These are phyloP conservation scores for Intellagama lesueurii DNA, from an alignment of 2,797 vertebrate species.

Conservation along the genomic window DNA sequence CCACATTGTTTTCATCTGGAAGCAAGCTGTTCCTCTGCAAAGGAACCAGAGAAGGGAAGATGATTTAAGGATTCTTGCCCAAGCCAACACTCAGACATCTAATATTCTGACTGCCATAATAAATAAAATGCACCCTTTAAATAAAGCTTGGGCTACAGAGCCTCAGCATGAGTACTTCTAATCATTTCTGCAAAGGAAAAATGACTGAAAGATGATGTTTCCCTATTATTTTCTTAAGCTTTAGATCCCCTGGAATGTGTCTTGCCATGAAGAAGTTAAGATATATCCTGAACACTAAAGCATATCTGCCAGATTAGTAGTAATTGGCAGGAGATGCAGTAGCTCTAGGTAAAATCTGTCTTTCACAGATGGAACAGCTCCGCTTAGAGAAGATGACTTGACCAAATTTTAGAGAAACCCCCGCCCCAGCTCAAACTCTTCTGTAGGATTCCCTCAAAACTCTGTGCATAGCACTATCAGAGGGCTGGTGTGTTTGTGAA, in stretches of 20 bases:
- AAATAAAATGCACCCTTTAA: neutral
- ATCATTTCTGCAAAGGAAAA: neutral
- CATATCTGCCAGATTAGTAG: neutral
- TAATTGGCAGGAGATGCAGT: neutral
- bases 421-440: neutral
- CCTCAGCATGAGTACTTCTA: neutral
- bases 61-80: neutral
- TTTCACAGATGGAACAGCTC: neutral
- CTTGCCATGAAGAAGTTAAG: neutral
- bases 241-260: neutral
- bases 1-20: constrained; percentile 92
- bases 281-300: neutral
- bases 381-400: neutral
- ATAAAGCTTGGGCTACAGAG: neutral
- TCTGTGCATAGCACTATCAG: neutral
- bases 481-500: neutral
- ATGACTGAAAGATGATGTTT: neutral
- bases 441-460: neutral
- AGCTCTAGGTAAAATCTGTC: neutral
- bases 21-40: constrained; percentile 87
- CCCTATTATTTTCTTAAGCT: neutral
- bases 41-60: neutral
- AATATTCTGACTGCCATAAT: neutral
- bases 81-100: neutral
- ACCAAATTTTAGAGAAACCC: neutral